phyloP scores from a whole-genome alignment of 1,140 invertebrate species.

The Anthonomus grandis region DNA sequence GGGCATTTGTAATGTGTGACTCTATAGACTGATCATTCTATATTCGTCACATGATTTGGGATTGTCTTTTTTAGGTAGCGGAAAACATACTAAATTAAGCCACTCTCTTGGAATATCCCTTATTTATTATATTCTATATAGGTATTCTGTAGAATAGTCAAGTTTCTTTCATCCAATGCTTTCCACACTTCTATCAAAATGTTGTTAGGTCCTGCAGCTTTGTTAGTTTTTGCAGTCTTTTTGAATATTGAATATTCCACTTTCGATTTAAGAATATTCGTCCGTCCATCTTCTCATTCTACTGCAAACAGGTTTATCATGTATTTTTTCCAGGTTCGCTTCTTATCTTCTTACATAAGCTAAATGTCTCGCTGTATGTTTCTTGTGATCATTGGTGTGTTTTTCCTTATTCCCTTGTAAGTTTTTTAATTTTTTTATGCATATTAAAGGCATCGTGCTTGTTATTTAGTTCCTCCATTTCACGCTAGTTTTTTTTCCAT shows the following conservation, averaged over 20 bases:
- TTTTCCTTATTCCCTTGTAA: too few relatives aligned
- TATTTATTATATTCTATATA: background rate
- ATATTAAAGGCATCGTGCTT: background rate
- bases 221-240: background rate
- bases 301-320: background rate
- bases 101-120: background rate
- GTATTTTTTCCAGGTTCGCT: background rate
- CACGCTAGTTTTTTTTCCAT: background rate
- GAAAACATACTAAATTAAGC: too few relatives aligned
- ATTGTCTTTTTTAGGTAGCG: too few relatives aligned
- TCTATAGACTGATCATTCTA: too few relatives aligned
- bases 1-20: too few relatives aligned
- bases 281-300: too few relatives aligned
- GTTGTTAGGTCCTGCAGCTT: background rate
- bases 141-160: background rate
- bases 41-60: too few relatives aligned
- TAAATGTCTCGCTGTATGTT: background rate
- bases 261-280: background rate
- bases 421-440: background rate
- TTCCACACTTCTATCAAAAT: background rate
- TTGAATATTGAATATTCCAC: background rate
- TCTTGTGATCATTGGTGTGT: too few relatives aligned
- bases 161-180: background rate
- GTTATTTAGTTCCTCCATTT: background rate
- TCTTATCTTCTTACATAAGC: background rate